A percentile compares a stretch with the other conserved stretches of the same genome.
These are phyloP conservation scores for Hyla sarda DNA, from an alignment of 2,113 vertebrate species.

Conservation along the genomic window DNA sequence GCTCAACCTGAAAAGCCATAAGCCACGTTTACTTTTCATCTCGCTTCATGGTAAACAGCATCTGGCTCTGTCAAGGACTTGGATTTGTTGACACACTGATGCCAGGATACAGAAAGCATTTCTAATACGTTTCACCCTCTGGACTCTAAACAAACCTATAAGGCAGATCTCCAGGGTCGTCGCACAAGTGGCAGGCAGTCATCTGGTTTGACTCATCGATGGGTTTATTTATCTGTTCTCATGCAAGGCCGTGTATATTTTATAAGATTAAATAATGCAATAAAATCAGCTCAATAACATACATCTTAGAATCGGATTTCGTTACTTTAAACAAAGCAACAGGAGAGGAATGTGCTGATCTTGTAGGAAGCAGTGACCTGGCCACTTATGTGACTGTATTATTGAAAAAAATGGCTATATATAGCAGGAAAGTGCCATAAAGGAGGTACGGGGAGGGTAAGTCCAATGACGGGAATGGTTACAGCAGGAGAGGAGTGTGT, in stretches of 20 bases:
- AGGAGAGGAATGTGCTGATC: not conserved
- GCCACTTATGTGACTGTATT: not conserved
- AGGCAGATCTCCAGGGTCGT: not conserved
- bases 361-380: not conserved
- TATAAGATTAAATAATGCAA: not conserved
- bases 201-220: constrained; percentile 4
- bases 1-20: constrained; percentile 21
- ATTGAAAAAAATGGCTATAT: not conserved
- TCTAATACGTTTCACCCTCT: constrained; percentile 9
- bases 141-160: not conserved
- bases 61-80: constrained; percentile 32
- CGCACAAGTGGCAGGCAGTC: not conserved
- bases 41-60: constrained; percentile 23
- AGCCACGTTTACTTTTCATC: constrained; percentile 26
- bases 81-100: constrained; percentile 34
- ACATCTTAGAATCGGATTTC: not conserved
- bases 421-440: not conserved
- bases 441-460: not conserved
- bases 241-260: not conserved
- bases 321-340: not conserved
- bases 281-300: not conserved
- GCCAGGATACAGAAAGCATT: constrained; percentile 20
- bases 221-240: not conserved
- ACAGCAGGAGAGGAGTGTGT: not conserved
- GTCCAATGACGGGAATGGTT: not conserved